Base-by-base conservation (phyloP, 2,888 invertebrate genomes). In the Yponomeuta malinellus region DNA sequence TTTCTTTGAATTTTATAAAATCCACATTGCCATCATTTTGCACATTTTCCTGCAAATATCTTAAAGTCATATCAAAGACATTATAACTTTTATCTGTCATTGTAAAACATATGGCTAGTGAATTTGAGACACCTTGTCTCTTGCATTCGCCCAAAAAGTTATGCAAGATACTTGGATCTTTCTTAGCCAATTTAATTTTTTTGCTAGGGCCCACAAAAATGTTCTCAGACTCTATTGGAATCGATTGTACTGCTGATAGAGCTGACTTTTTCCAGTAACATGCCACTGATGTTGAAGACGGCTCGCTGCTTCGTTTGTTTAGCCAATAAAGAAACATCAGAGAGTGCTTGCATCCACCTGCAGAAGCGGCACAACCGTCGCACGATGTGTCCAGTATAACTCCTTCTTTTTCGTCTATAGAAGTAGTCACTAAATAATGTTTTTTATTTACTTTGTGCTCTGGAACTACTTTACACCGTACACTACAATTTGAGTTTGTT, bases 291-390 rank as follows among this genome's bases (percentile, higher is more conserved):
- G 23, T 23, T 23, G 0, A 23, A 23, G 23, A 23, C 0, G 0
- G 23, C 10, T 65, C 65, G 10, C 65, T 29, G 33, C 31, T 65
- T 10, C 65, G 2, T 31, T 65, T 65, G 3, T 29, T 31, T 3
- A 65, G 33, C 65, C 65, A 65, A 65, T 6, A 29, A 2, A 65
- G 10, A 33, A 65, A 12, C 31, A 33, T 2, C 12, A 65, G 33
- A 3, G 65, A 33, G 31, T 65, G 65, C 12, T 65, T 65, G 65
- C 65, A 65, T 8, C 65, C 65, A 65, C 65, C 65, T 31, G 37
- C 37, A 37, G 37, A 37, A 37, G 37, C 37, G 5, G 37, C 37
- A 37, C 37, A 37, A 37, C 37, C 23, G 4, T 10, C 10, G 10
- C 9, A 31, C 1, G 29, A 33, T 65, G 33, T 6, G 1, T 10